Evolutionary conservation across 2,888 invertebrate species (phyloP).

Genomic region (Drosophila demipolita): DNA sequence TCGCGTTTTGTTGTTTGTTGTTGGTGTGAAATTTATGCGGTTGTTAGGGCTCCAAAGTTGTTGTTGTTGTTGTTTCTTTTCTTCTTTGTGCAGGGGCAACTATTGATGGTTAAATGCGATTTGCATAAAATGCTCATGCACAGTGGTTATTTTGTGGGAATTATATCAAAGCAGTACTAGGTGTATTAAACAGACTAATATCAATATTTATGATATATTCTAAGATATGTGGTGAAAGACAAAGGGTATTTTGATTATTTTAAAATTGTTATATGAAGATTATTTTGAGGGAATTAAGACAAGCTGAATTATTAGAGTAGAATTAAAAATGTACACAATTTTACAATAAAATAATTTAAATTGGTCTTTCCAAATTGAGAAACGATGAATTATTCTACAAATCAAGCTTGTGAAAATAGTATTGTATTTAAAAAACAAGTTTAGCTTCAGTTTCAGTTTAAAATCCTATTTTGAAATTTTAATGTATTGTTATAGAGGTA

Average conservation of each 20-base stretch:
- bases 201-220: not conserved
- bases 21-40: constrained; percentile 78
- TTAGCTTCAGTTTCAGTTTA: not conserved
- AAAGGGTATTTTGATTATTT: not conserved
- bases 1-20: constrained; percentile 21
- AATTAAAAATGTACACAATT: not conserved
- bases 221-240: not conserved
- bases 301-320: not conserved
- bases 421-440: not conserved
- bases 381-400: not conserved
- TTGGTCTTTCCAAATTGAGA: not conserved
- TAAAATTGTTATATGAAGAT: too few species aligned
- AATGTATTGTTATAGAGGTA: not conserved
- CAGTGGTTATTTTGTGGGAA: constrained; percentile 26
- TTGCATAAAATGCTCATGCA: constrained; percentile 41
- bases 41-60: constrained; percentile 69
- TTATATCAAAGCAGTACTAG: not conserved
- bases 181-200: not conserved
- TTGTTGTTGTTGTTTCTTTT: not conserved
- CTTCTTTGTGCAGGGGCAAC: constrained; percentile 32
- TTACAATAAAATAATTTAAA: not conserved
- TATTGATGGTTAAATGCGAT: constrained; percentile 41
- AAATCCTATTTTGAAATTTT: not conserved
- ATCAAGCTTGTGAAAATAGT: not conserved
- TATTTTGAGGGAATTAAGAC: not conserved